A percentile compares a stretch with the other conserved stretches of the same genome.
Evolutionary conservation across 2,113 vertebrate genomes (phyloP).

Genomic region (Dicentrarchus labrax): DNA sequence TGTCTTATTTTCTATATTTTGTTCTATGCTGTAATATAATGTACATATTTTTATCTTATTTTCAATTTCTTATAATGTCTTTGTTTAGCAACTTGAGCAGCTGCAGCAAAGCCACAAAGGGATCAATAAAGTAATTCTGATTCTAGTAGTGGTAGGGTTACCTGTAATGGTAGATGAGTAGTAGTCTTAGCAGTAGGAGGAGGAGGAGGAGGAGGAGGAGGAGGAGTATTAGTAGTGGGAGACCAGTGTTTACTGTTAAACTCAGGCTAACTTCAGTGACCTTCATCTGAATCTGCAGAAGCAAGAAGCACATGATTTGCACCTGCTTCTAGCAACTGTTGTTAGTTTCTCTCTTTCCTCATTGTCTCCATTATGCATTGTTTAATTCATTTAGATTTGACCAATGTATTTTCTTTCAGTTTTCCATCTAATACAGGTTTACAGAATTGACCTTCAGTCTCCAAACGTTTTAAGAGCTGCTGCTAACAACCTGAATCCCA

Average conservation of each 20-base stretch:
- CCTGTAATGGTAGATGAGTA: background rate
- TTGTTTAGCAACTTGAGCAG: too few relatives aligned
- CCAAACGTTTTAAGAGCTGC: background rate
- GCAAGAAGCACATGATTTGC: constrained; percentile 1
- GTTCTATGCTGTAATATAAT: background rate
- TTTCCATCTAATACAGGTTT: too few relatives aligned
- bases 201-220: background rate
- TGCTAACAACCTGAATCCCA: background rate
- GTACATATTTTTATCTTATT: too few relatives aligned
- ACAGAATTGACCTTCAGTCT: background rate
- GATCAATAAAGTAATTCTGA: too few relatives aligned
- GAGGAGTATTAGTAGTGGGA: background rate
- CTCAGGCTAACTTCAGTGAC: background rate
- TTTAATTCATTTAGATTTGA: too few relatives aligned
- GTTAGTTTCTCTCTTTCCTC: background rate
- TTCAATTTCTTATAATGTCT: too few relatives aligned
- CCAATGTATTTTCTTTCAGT: too few relatives aligned
- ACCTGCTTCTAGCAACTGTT: too few relatives aligned
- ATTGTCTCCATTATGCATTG: background rate
- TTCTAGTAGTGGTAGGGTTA: background rate
- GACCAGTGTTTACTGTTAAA: background rate
- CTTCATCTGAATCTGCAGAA: background rate
- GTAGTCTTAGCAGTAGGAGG: too few relatives aligned
- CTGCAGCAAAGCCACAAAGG: too few relatives aligned
- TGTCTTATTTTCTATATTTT: too few relatives aligned